These are phyloP conservation scores for Austrofundulus limnaeus DNA, from an alignment of 2,113 vertebrate species.

Conservation along the genomic window DNA sequence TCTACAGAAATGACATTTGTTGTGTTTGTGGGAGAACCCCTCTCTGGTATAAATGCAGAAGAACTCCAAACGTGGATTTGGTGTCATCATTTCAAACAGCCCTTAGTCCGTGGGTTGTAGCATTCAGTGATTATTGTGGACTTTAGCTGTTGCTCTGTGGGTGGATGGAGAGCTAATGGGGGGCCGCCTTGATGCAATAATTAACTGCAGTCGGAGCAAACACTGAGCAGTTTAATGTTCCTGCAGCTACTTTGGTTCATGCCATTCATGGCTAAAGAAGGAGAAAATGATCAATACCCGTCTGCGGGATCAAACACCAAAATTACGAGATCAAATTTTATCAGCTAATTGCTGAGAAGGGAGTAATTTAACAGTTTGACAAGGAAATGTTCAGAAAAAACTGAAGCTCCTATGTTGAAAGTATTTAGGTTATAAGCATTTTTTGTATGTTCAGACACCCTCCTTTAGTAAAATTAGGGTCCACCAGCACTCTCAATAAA, in stretches of 20 bases:
- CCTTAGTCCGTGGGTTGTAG: constrained; percentile 29
- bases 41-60: no score
- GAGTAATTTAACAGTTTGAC: background rate
- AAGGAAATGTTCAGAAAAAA: no score
- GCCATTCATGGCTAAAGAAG: background rate
- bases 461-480: no score
- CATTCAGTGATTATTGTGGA: constrained; percentile 32
- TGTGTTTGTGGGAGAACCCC: no score
- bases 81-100: constrained; percentile 20
- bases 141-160: constrained; percentile 32
- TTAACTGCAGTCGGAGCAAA: constrained; percentile 47
- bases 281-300: background rate
- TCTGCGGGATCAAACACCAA: background rate
- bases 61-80: background rate
- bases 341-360: constrained; percentile 1
- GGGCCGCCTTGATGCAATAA: constrained; percentile 43
- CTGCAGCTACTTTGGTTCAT: constrained; percentile 1
- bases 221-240: constrained; percentile 23
- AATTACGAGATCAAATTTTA: background rate
- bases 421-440: no score
- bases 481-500: no score
- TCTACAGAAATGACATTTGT: no score
- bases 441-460: no score
- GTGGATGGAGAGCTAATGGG: constrained; percentile 44
- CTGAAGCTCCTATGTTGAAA: no score